A percentile compares a stretch with the other conserved stretches of the same genome.
These are phyloP conservation scores for Acanthurus leucopareius DNA, from an alignment of 2,797 vertebrate genomes.

Conservation along the genomic window DNA sequence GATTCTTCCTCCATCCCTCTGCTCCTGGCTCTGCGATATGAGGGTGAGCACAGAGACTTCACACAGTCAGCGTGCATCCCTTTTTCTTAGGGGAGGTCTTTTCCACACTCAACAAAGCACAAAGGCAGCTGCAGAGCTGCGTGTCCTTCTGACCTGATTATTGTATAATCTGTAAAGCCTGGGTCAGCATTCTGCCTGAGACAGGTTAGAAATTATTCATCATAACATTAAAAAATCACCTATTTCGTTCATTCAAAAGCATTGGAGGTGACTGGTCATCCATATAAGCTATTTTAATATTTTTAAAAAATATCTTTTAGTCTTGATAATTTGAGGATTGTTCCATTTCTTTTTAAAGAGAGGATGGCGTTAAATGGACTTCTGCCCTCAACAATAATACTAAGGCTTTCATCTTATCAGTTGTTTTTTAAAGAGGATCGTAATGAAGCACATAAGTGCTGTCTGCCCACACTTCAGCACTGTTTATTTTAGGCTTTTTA, in stretches of 20 bases:
- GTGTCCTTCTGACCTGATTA: constrained; percentile 1
- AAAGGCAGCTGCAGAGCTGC: background rate
- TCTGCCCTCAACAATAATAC: background rate
- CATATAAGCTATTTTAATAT: constrained; percentile 1
- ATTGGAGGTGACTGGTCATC: background rate
- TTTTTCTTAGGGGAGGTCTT: constrained; percentile 19
- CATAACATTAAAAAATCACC: background rate
- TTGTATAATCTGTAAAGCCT: constrained; percentile 3
- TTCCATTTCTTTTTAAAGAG: background rate
- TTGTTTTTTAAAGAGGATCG: constrained; percentile 14
- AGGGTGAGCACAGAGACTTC: constrained; percentile 83
- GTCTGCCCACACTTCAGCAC: constrained; percentile 31
- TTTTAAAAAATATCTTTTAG: background rate
- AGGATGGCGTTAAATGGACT: background rate
- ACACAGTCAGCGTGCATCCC: background rate
- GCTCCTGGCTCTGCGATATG: constrained; percentile 92
- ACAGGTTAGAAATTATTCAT: constrained; percentile 10
- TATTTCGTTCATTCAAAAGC: background rate
- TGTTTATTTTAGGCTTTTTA: constrained; percentile 48
- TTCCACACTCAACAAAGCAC: constrained; percentile 34
- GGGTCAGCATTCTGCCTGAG: constrained; percentile 20
- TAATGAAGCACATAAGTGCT: constrained; percentile 38
- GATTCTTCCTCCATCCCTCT: constrained; percentile 92
- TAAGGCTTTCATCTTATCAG: constrained; percentile 8
- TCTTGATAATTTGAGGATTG: background rate